These are phyloP conservation scores for Euthynnus affinis DNA, from an alignment of 2,797 vertebrate genomes.

Conservation along the genomic window DNA sequence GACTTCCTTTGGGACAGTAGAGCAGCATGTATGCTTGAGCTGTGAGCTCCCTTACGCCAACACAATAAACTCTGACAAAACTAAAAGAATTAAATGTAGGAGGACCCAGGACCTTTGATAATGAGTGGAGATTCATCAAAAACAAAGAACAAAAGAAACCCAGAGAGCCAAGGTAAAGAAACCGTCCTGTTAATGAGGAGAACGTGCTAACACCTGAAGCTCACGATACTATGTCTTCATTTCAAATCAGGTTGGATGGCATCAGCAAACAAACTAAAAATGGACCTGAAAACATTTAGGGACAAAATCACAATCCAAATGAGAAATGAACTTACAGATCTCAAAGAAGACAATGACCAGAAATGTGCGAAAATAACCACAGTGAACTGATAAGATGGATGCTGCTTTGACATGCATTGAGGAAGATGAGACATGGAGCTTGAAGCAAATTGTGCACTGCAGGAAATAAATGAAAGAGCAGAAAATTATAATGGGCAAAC, in stretches of 20 bases:
- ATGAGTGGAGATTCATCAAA: background rate
- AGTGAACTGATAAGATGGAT: no score
- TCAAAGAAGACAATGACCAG: background rate
- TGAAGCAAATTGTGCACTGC: no score
- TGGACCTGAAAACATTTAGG: no score
- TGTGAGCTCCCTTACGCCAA: background rate
- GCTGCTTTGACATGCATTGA: no score
- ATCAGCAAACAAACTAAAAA: conserved; percentile 29
- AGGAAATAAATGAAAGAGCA: no score
- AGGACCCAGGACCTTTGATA: background rate
- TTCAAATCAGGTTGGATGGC: background rate
- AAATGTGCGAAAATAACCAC: background rate
- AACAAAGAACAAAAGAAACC: conserved; percentile 1
- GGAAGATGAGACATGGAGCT: no score
- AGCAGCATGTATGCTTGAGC: no score
- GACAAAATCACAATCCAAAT: conserved; percentile 2
- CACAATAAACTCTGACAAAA: conserved; percentile 10
- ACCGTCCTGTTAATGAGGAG: background rate
- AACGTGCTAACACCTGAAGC: background rate
- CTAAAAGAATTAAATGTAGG: background rate
- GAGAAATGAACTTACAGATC: conserved; percentile 2
- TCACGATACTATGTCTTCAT: background rate
- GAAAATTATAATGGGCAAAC: no score
- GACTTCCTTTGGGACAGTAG: no score
- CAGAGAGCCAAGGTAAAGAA: background rate